A percentile compares a stretch with the other conserved stretches of the same genome.
phyloP scores from a whole-genome alignment of 30 jellyfish, hydroid and myxozoan genomes.

The Calvadosia cruxmelitensis region DNA sequence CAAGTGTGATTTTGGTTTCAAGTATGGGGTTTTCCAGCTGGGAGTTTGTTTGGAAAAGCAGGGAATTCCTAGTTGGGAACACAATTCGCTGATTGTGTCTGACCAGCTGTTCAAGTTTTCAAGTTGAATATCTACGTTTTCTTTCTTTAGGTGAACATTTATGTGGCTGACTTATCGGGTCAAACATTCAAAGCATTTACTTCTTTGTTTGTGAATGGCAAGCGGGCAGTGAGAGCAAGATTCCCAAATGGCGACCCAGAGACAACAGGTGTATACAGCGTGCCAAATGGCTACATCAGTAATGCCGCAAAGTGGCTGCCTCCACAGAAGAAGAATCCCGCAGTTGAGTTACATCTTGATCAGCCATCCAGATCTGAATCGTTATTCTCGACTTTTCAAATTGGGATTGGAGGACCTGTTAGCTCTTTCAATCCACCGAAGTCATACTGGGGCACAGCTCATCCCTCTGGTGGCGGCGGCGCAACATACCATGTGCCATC shows the following conservation, averaged over 20 bases:
- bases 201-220: slow-evolving; percentile 59
- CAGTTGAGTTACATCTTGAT: slow-evolving; percentile 61
- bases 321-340: slow-evolving; percentile 39
- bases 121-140: neutral
- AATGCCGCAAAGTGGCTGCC: slow-evolving; percentile 88
- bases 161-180: slow-evolving; percentile 63
- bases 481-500: slow-evolving; percentile 73
- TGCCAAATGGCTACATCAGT: slow-evolving; percentile 73
- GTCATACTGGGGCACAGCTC: slow-evolving; percentile 84
- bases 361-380: slow-evolving; percentile 60
- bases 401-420: slow-evolving; percentile 94
- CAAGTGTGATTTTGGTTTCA: neutral
- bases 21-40: neutral
- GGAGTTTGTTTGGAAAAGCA: neutral
- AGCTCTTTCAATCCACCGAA: slow-evolving; percentile 83
- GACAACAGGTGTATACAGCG: slow-evolving; percentile 75
- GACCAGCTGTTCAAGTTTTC: neutral
- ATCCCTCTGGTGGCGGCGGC: slow-evolving; percentile 98
- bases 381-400: slow-evolving; percentile 36
- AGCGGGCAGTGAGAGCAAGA: slow-evolving; percentile 81
- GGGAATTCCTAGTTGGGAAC: no score
- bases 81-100: no score
- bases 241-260: slow-evolving; percentile 96
- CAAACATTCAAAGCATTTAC: slow-evolving; percentile 31
- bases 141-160: slow-evolving; percentile 39